A percentile compares a stretch with the other conserved stretches of the same genome.
Evolutionary conservation across 1,140 invertebrate species (phyloP).

Genomic region (Helicoverpa zea): DNA sequence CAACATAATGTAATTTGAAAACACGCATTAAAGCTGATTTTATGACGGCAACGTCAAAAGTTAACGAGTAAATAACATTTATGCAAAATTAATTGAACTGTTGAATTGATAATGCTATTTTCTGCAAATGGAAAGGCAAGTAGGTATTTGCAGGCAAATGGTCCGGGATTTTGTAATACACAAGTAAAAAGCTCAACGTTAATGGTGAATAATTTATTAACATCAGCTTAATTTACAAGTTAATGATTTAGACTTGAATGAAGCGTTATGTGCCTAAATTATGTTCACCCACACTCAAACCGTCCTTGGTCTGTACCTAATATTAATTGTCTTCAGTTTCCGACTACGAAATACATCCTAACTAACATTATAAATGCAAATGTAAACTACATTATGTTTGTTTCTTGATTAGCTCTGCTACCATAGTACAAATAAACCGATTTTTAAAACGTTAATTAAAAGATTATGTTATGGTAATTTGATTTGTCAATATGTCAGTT

Average conservation of each 20-base stretch:
- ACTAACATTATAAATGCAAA: neutral
- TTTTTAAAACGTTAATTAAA: no score
- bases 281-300: neutral
- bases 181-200: neutral
- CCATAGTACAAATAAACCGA: no score
- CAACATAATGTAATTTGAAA: no score
- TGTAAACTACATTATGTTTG: no score
- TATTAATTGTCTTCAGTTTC: neutral
- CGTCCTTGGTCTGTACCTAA: neutral
- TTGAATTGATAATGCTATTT: no score
- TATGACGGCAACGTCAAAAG: no score
- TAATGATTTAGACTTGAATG: neutral
- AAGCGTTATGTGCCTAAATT: neutral
- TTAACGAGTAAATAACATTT: no score
- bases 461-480: no score
- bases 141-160: neutral
- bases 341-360: neutral
- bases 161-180: neutral
- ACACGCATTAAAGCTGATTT: no score
- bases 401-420: no score
- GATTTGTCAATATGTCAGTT: no score
- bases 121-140: neutral
- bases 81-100: no score
- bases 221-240: neutral
- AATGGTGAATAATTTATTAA: neutral